A percentile compares a stretch with the other conserved stretches of the same genome.
These are phyloP conservation scores for Gallirallus australis DNA, from an alignment of 2,797 vertebrate genomes.

Conservation along the genomic window DNA sequence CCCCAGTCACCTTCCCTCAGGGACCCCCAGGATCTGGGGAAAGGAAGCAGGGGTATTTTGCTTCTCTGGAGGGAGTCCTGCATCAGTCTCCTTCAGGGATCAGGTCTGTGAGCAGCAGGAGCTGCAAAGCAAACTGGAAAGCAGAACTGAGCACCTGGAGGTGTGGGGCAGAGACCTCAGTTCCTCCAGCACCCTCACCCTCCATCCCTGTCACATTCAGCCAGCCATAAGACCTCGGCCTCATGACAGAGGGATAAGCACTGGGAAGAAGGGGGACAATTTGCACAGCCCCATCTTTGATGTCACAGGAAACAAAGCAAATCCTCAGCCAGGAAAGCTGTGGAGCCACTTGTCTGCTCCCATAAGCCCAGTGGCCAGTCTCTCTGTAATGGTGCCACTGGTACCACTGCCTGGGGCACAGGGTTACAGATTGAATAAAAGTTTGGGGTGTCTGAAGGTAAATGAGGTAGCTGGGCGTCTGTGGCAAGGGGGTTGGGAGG, in stretches of 20 bases:
- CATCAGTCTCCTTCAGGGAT: not conserved
- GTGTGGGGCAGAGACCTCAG: not conserved
- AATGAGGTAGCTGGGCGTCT: not conserved
- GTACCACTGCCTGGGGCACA: slow-evolving; percentile 7
- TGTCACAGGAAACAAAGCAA: slow-evolving; percentile 39
- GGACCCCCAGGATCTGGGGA: not conserved
- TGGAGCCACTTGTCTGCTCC: not conserved
- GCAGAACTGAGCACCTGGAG: not conserved
- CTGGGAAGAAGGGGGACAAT: not conserved
- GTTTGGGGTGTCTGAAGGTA: not conserved
- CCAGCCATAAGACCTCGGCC: not conserved
- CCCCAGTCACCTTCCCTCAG: not conserved
- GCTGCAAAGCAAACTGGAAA: not conserved
- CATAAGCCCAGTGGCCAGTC: not conserved
- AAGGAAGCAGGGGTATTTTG: not conserved
- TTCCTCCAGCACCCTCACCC: not conserved
- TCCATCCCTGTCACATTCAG: not conserved
- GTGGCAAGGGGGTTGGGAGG: not conserved
- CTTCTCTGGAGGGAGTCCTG: not conserved
- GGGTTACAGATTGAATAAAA: slow-evolving; percentile 4
- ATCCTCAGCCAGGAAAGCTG: not conserved
- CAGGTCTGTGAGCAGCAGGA: not conserved
- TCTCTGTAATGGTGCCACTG: not conserved
- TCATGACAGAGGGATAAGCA: not conserved
- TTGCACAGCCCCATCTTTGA: slow-evolving; percentile 19